Evolutionary conservation across 1,140 invertebrate genomes (phyloP).

Genomic region (Coboldia fuscipes): DNA sequence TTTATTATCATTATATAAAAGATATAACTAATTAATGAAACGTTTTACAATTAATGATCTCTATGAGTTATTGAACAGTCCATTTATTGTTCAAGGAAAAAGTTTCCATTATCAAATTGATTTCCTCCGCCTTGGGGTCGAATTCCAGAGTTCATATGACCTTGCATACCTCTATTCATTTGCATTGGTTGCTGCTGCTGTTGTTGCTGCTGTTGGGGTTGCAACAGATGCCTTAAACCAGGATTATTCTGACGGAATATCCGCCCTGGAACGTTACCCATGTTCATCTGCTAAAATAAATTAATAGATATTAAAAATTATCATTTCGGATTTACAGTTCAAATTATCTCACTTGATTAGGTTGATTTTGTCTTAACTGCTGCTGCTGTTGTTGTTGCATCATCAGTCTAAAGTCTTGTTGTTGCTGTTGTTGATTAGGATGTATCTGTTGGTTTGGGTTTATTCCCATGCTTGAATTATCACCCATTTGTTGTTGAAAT

Average conservation of each 20-base stretch:
- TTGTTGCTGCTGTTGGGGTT: conserved; percentile 13
- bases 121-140: no score
- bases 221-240: background rate
- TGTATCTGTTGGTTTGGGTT: conserved; percentile 20
- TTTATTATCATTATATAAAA: no score
- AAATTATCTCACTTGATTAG: background rate
- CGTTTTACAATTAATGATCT: no score
- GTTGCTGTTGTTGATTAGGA: conserved; percentile 11
- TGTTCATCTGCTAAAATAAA: background rate
- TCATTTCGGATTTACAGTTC: no score
- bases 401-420: no score
- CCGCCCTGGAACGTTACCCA: no score
- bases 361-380: background rate
- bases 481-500: background rate
- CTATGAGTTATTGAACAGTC: no score
- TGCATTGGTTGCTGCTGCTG: conserved; percentile 22
- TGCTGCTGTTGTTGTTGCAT: conserved; percentile 5
- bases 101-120: no score
- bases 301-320: background rate
- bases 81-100: no score
- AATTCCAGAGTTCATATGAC: background rate
- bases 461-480: conserved; percentile 21
- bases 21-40: no score
- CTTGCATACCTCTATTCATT: conserved; percentile 14
- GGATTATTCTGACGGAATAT: no score